These are phyloP conservation scores for Campylomormyrus tamandua DNA, from an alignment of 2,113 vertebrate species.

Conservation along the genomic window DNA sequence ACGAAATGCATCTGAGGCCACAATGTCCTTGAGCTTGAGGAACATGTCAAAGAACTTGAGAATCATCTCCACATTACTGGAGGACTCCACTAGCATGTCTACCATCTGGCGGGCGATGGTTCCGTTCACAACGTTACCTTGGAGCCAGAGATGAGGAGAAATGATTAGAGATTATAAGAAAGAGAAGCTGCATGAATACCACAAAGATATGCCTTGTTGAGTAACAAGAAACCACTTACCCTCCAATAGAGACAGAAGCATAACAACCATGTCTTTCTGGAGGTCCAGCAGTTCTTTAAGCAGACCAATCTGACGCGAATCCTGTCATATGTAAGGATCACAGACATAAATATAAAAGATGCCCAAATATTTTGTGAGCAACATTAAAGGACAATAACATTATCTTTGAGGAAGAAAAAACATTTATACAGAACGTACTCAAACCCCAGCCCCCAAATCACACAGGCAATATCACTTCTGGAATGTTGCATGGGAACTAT, in stretches of 20 bases:
- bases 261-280: conserved; percentile 97
- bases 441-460: background rate
- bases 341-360: conserved; percentile 25
- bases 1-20: conserved; percentile 85
- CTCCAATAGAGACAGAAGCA: conserved; percentile 86
- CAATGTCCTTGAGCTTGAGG: conserved; percentile 93
- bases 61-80: conserved; percentile 96
- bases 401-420: background rate
- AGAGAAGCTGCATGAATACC: background rate
- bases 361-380: background rate
- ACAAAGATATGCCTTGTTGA: background rate
- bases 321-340: conserved; percentile 53
- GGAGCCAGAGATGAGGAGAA: background rate
- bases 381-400: background rate
- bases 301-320: conserved; percentile 87
- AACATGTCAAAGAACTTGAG: conserved; percentile 99
- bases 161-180: background rate
- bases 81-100: conserved; percentile 97
- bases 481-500: background rate
- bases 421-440: background rate
- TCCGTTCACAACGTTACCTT: conserved; percentile 90
- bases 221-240: conserved; percentile 48
- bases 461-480: background rate
- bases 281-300: conserved; percentile 89
- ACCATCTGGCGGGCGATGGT: conserved; percentile 95